Evolutionary conservation across 2,113 vertebrate species (phyloP), one percentile per base, ranked within the genome.

Genomic region (Ardeotis arabs): DNA sequence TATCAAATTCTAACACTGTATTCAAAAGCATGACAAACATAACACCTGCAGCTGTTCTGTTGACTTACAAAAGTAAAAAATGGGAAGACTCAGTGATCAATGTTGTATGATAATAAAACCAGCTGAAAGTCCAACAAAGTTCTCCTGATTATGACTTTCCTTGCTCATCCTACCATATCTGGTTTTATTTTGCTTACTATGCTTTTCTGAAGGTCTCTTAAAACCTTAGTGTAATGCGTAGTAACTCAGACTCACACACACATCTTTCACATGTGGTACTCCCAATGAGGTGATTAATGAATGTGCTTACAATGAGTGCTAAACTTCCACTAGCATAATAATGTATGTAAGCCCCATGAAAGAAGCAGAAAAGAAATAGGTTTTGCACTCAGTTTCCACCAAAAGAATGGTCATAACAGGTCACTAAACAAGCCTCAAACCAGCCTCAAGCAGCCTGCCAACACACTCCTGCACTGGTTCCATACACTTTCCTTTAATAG

Each of bases 31-130:
- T 41, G 52, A 41, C 29, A 50, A 55, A 28, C 7, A 3, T 44
- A 68, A 25, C 14, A 63, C 19, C 33, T 82, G 18, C n/a, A 37
- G 25, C 12, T 73, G 14, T 58, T 63, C 11, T 52, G 20, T 10
- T 62, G 35, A 33, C 35, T 77, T 58, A 72, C 23, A 37, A 72
- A 52, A 67, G 4, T 18, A 20, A 55, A 80, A 79, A 55, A 67
- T 19, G 4, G 21, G 25, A 72, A 60, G 28, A 35, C 11, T 27
- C 1, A 1, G 16, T 29, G 20, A 24, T 35, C 2, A 1, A 68
- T 27, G 29, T 23, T 41, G 10, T 25, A 11, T 55, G 75, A 73
- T 39, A 25, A 29, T 37, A 28, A 22, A 47, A 59, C 6, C 13
- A n/a, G 59, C 28, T 29, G 29, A 37, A 85, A 67, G 37, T 21